These are phyloP conservation scores for Puma concolor DNA, from an alignment of 2,113 vertebrate species.

Conservation along the genomic window DNA sequence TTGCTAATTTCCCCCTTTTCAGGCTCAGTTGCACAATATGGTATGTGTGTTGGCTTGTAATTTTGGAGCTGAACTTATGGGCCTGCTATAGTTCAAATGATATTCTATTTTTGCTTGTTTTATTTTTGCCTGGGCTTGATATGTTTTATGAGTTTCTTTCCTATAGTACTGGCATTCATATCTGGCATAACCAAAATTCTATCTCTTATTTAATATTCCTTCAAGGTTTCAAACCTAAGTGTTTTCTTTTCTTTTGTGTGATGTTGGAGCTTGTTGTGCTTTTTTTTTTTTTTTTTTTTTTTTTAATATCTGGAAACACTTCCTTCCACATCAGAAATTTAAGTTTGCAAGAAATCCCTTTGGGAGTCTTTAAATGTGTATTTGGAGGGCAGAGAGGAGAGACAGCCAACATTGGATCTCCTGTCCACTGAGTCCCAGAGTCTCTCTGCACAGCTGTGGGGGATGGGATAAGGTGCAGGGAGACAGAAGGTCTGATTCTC, in stretches of 20 bases:
- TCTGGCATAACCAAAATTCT: slow-evolving; percentile 85
- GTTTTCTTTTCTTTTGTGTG: slow-evolving; percentile 83
- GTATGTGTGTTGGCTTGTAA: slow-evolving; percentile 85
- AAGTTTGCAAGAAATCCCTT: slow-evolving; percentile 84
- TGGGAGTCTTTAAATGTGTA: slow-evolving; percentile 84
- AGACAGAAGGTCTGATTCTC: background rate
- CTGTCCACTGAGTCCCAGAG: background rate
- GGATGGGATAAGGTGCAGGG: background rate
- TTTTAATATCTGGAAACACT: slow-evolving; percentile 85
- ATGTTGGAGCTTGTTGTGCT: slow-evolving; percentile 76
- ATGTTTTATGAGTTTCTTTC: slow-evolving; percentile 85
- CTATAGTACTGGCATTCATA: slow-evolving; percentile 84
- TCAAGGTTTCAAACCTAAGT: slow-evolving; percentile 81
- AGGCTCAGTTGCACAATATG: slow-evolving; percentile 84
- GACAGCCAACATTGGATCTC: background rate
- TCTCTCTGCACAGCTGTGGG: background rate
- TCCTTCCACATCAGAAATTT: slow-evolving; percentile 87
- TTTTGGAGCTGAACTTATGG: slow-evolving; percentile 84
- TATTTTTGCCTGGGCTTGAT: slow-evolving; percentile 85
- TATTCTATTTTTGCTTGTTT: slow-evolving; percentile 86
- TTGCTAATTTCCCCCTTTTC: slow-evolving; percentile 80
- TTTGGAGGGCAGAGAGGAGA: slow-evolving; percentile 70
- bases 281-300: slow-evolving; percentile 71
- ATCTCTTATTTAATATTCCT: slow-evolving; percentile 83
- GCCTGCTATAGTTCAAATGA: slow-evolving; percentile 84